These are phyloP conservation scores for Aphelenchoides fujianensis DNA, from an alignment of 1,140 invertebrate species.

Conservation along the genomic window DNA sequence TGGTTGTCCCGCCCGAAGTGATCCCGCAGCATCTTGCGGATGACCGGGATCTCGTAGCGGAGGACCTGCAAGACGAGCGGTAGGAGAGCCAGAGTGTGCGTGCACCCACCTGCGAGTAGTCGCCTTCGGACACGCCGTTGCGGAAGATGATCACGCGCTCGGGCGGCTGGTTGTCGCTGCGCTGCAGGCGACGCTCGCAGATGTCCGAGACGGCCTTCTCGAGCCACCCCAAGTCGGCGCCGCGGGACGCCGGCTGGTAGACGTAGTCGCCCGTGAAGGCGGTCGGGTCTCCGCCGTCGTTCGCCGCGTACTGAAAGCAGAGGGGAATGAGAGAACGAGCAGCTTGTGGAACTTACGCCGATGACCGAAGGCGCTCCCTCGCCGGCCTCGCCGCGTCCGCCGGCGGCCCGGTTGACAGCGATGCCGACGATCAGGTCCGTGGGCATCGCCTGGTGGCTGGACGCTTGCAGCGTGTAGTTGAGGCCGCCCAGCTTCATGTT, in stretches of 20 bases:
- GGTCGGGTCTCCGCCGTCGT: neutral
- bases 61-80: neutral
- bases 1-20: neutral
- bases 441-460: neutral
- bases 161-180: neutral
- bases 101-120: neutral
- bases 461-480: neutral
- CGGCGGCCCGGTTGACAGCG: neutral
- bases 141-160: slow-evolving; percentile 1
- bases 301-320: slow-evolving; percentile 5
- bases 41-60: neutral
- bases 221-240: neutral
- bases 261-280: slow-evolving; percentile 13
- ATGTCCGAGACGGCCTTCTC: neutral
- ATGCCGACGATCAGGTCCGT: slow-evolving; percentile 5
- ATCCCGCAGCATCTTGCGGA: neutral
- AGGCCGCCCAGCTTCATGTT: slow-evolving; percentile 14
- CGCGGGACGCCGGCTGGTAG: neutral
- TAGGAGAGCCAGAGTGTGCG: neutral
- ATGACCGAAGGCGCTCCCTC: neutral
- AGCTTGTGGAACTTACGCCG: too few species aligned
- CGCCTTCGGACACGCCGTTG: neutral
- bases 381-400: neutral
- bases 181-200: neutral
- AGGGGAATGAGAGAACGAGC: neutral